These are phyloP conservation scores for Paramormyrops kingsleyae DNA, from an alignment of 2,113 vertebrate species.

Conservation along the genomic window DNA sequence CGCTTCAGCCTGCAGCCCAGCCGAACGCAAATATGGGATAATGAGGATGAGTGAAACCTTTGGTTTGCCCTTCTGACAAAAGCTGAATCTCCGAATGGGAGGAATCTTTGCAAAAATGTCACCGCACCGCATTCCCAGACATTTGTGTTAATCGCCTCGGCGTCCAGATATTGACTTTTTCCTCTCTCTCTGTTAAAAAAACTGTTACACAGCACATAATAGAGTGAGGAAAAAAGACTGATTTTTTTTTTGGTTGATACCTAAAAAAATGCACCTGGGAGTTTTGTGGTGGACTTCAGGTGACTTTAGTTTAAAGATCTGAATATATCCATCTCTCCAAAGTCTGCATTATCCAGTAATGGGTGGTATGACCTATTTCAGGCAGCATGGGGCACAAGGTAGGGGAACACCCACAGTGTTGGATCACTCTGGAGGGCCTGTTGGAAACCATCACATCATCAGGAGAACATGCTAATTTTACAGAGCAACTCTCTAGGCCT, in stretches of 20 bases:
- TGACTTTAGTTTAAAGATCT: background rate
- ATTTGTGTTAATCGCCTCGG: background rate
- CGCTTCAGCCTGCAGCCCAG: background rate
- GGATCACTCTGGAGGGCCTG: background rate
- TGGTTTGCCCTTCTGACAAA: background rate
- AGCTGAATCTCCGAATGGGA: background rate
- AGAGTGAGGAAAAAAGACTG: background rate
- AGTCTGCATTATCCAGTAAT: background rate
- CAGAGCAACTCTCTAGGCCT: background rate
- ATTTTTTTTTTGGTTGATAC: background rate
- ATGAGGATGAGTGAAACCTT: background rate
- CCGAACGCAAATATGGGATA: no score
- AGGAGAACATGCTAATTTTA: background rate
- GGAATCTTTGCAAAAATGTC: slow-evolving; percentile 1
- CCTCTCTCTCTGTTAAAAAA: background rate
- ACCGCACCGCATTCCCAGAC: background rate
- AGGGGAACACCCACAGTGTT: background rate
- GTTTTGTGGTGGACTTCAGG: background rate
- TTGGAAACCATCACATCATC: background rate
- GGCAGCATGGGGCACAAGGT: background rate
- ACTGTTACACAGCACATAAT: background rate
- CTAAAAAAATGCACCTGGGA: background rate
- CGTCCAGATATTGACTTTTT: background rate
- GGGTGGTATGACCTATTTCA: background rate
- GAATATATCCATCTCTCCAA: background rate